Percentiles rank a stretch among this genome's conserved stretches.
These are phyloP conservation scores for Semaprochilodus insignis DNA, from an alignment of 2,797 vertebrate genomes.

Conservation along the genomic window DNA sequence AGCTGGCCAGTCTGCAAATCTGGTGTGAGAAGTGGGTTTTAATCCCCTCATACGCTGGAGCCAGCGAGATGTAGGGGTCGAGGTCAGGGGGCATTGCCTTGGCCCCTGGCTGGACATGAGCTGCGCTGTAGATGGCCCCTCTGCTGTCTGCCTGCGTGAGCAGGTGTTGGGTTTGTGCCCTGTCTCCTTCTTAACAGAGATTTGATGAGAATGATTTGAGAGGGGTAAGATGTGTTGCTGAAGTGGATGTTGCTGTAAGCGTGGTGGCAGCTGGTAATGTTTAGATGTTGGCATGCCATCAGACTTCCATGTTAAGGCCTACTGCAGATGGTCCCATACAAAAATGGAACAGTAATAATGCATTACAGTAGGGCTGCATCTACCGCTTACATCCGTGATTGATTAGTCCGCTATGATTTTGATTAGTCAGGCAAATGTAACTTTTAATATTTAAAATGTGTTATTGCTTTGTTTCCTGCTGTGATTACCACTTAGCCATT, in stretches of 20 bases:
- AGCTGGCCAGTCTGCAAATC: constrained; percentile 65
- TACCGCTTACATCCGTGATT: too few species aligned
- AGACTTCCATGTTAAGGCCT: constrained; percentile 4
- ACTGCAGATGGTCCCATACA: neutral
- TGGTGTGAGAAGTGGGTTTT: constrained; percentile 61
- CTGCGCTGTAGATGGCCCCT: constrained; percentile 9
- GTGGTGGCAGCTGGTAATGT: neutral
- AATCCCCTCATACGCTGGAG: constrained; percentile 64
- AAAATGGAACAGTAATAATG: neutral
- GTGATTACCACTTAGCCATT: too few species aligned
- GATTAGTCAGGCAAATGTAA: too few species aligned
- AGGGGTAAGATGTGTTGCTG: neutral
- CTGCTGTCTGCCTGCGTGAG: constrained; percentile 4
- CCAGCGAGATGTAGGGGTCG: neutral
- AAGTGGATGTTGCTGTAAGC: neutral
- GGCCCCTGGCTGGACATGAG: neutral
- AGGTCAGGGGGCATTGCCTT: neutral
- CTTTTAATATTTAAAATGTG: too few species aligned
- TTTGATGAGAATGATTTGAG: constrained; percentile 3
- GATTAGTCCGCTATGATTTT: too few species aligned
- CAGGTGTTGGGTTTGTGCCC: constrained; percentile 5
- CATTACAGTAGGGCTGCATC: too few species aligned
- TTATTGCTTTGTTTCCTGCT: too few species aligned
- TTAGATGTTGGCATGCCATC: neutral
- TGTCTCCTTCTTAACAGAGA: constrained; percentile 24